Base-by-base conservation (phyloP, 2,888 invertebrate genomes). In the Tinea trinotella region DNA sequence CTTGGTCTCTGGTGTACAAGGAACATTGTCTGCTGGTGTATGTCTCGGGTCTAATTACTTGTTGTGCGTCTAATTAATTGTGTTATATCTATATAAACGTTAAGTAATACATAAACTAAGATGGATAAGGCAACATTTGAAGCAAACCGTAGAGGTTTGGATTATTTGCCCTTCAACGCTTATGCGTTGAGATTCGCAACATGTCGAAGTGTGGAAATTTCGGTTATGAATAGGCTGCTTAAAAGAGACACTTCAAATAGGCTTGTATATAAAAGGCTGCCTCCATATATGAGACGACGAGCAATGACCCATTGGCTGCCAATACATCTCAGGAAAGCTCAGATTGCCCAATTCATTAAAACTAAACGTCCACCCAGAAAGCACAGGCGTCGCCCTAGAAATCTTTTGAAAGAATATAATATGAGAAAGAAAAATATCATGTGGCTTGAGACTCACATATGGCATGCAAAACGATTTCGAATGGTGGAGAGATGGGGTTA, bases 381-480 rank as follows among this genome's bases (percentile, higher is more conserved):
- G 69, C 92, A 93, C 68, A 88, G 97, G 48, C 89, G 98, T 19
- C 89, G 96, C 35, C 93, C 96, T 0, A 84, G 82, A 12, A 94
- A 95, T 77, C 82, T 98, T 34, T 70, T 94, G 20, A 74, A 86
- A 48, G 96, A 96, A 59, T 98, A 96, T 70, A 89, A 89, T 54
- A 87, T 94, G 48, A 87, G 98, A 4, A 92, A 94, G 69, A 86
- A 87, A 48, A 83, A 83, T n/a, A 83, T 89, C 64, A 73, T 87
- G 49, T 99, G 99, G 99, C 78, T 99, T 22, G 97, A 98, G 77
- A 99, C 98, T 0, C 99, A 99, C 71, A 94, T 99, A 59, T 99
- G 99, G 99, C 98, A 99, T 87, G 98, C 99, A 0, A 99, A 99
- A 77, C 89, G 95, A 54, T 98, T 98, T 75, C 94, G 95, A 67